Base-by-base conservation (phyloP, 2,797 vertebrate genomes). In the Eulemur rubriventer region DNA sequence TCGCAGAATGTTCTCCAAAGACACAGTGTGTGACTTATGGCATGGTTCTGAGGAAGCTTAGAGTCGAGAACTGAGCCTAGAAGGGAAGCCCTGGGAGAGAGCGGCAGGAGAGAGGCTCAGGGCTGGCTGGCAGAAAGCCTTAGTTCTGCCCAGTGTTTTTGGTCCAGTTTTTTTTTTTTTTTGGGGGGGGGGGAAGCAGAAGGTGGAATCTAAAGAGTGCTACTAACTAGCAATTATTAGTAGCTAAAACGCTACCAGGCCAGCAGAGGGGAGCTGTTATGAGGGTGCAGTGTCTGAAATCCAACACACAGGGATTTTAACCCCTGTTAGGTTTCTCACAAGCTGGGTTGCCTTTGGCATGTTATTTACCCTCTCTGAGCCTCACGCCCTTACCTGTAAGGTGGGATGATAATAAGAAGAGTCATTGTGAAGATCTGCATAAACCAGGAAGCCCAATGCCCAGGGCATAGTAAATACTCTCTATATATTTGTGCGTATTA, bases 1-100 rank as follows among this genome's bases (percentile, higher is more conserved):
- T 86, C 46, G 57, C 55, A 81, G 52, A 81, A 92, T 78, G 86
- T 48, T 48, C 61, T 90, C 86, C 70, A 79, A 93, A 91, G 57
- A 91, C 57, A 81, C 1, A 43, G 70, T n/a, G 7, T 61, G 26
- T 48, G 55, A 70, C 61, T 88, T 73, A 73, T 8, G 67, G 67
- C 52, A 38, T 8, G 33, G 76, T 95, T 79, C n/a, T 8, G 26
- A 90, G 52, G 86, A 92, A 78, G 69, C 38, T 11, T 7, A 89
- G 17, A 86, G 35, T 28, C 0, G 20, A 69, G 33, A 43, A 30
- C n/a, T 52, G 55, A 33, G 17, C 35, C 48, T 82, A 50, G 65
- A 43, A 84, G 30, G 73, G 41, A 50, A 89, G 59, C 17, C 57
- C 50, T 26, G 6, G 65, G 75, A n/a, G 1, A 80, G 20, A 73